These are phyloP conservation scores for Pseudorhombus dupliciocellatus DNA, from an alignment of 2,113 vertebrate species.

Conservation along the genomic window DNA sequence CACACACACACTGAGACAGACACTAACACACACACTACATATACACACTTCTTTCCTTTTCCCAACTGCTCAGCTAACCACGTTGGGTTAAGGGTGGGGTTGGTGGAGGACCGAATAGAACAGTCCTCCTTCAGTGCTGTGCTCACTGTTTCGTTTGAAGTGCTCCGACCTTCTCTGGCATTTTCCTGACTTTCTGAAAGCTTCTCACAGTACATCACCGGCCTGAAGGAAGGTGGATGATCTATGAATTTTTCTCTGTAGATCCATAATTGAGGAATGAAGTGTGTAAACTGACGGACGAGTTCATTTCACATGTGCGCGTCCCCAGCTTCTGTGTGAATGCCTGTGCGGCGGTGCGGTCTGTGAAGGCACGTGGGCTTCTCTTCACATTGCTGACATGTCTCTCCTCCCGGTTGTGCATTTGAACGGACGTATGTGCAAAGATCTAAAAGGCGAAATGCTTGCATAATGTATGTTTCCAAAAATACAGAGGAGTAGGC, in stretches of 20 bases:
- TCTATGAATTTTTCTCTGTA: constrained; percentile 39
- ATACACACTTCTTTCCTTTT: constrained; percentile 58
- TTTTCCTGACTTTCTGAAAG: constrained; percentile 55
- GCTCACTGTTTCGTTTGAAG: constrained; percentile 65
- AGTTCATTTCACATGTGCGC: neutral
- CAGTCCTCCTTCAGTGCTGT: constrained; percentile 61
- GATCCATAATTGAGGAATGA: neutral
- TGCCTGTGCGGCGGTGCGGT: constrained; percentile 9
- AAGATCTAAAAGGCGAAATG: constrained; percentile 76
- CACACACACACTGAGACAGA: constrained; percentile 24
- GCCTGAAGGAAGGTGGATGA: constrained; percentile 7
- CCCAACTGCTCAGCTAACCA: constrained; percentile 70
- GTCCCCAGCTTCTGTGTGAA: constrained; percentile 30
- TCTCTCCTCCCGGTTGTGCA: constrained; percentile 41
- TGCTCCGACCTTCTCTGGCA: constrained; percentile 34
- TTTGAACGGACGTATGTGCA: constrained; percentile 45
- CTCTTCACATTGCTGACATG: constrained; percentile 50
- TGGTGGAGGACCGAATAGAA: constrained; percentile 61
- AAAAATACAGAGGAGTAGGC: constrained; percentile 77
- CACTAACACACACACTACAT: constrained; percentile 41
- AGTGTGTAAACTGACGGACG: constrained; percentile 4
- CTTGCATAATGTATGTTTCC: constrained; percentile 79
- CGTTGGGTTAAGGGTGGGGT: constrained; percentile 72
- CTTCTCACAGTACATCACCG: constrained; percentile 40
- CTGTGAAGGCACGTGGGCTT: constrained; percentile 25